Base-by-base conservation (phyloP, 2,888 invertebrate species). In the Lepetodrilus schrolli region DNA sequence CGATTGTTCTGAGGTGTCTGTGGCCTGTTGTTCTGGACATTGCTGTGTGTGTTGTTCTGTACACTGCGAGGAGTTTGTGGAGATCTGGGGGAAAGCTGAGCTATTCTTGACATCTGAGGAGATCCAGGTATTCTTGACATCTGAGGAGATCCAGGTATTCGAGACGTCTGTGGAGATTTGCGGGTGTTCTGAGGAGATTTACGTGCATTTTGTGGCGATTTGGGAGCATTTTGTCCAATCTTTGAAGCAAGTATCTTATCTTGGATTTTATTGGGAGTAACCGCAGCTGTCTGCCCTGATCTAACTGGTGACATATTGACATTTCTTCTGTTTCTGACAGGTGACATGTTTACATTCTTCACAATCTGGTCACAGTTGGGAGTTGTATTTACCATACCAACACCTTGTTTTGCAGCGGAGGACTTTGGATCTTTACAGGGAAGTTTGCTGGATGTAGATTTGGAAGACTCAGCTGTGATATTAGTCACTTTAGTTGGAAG, bases 401-500 rank as follows among this genome's bases (percentile, higher is more conserved):
- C 21, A 13, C 13, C 23, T 26, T 23, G 23, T n/a, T 23, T 23
- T n/a, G 21, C 23, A 5, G 34, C 17, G 7, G 36, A 37, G n/a
- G 66, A 66, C 43, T 66, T 66, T 17, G 38, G 66, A 23, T 38
- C 38, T 21, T 66, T 66, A 43, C 66, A 8, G 3, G 38, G 20
- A 17, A 38, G 23, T 20, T 38, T 66, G 37, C 21, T 38, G 38
- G 70, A 43, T 7, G 58, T 10, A 4, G 68, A 38, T 49, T 43
- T 51, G 38, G 74, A 68, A 37, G 74, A 38, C n/a, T 66, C 38
- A 21, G 66, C 70, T 51, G 72, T 21, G 65, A 36, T 38, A 36
- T n/a, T 34, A 58, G 38, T 17, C 21, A 73, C 74, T 71, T 76
- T 71, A 8, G 72, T 76, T 13, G 76, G 78, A n/a, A 74, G 66